phyloP scores from a whole-genome alignment of 2,797 vertebrate species.

The Sternarchorhynchus goeldii region DNA sequence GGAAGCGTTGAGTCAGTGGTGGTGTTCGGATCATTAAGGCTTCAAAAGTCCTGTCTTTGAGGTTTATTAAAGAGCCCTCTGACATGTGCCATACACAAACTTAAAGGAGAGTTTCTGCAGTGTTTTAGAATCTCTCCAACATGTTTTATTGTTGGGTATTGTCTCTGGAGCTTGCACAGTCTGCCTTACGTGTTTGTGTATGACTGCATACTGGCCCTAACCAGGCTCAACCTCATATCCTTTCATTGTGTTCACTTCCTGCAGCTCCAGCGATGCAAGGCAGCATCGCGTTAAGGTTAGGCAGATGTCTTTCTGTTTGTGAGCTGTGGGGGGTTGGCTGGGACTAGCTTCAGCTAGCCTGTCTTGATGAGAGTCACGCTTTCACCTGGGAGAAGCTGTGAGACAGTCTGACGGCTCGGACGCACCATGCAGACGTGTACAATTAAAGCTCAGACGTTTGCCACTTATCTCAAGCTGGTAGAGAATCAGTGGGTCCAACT shows the following conservation, averaged over 20 bases:
- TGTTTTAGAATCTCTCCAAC: no score
- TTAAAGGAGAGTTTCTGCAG: neutral
- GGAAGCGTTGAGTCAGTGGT: constrained; percentile 15
- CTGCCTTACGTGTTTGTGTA: no score
- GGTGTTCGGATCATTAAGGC: constrained; percentile 16
- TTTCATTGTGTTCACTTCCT: no score
- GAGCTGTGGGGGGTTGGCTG: neutral
- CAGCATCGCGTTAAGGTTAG: neutral
- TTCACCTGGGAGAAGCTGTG: neutral
- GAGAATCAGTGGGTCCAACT: no score
- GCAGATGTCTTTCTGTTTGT: neutral
- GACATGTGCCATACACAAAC: neutral
- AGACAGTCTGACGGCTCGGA: neutral
- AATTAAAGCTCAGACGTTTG: no score
- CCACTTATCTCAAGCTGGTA: no score
- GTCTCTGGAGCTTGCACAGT: no score
- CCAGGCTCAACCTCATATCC: no score
- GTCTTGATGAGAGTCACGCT: neutral
- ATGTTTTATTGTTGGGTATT: no score
- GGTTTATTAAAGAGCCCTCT: neutral
- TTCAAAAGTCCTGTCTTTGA: constrained; percentile 21
- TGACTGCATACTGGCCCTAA: no score
- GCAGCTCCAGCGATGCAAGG: neutral
- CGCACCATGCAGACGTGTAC: no score
- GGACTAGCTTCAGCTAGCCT: neutral